phyloP scores from a whole-genome alignment of 2,113 vertebrate species.

The Stigmatopora argus region DNA sequence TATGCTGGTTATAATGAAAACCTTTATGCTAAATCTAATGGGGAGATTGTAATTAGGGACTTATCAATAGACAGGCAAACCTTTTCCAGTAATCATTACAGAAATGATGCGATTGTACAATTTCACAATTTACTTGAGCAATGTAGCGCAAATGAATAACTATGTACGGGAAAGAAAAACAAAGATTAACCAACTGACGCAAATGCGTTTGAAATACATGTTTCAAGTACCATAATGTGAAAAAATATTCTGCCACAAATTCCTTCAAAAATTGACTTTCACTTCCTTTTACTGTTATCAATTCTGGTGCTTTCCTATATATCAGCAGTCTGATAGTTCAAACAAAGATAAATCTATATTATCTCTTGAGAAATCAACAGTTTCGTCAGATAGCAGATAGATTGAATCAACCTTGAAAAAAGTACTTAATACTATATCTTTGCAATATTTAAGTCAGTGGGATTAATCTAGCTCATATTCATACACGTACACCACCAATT shows the following conservation, averaged over 20 bases:
- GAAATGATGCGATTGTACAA: background rate
- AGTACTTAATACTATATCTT: background rate
- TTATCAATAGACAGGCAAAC: slow-evolving; percentile 19
- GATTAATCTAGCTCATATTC: background rate
- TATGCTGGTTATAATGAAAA: background rate
- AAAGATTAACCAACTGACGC: slow-evolving; percentile 20
- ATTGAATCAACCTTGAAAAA: background rate
- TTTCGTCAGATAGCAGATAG: slow-evolving; percentile 7
- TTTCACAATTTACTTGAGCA: background rate
- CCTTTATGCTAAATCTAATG: background rate
- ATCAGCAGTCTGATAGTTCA: background rate
- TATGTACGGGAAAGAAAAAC: background rate
- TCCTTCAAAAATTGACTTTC: no score
- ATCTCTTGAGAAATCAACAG: slow-evolving; percentile 17
- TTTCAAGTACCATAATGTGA: background rate
- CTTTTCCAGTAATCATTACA: background rate
- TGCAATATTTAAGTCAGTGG: no score
- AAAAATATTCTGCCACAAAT: background rate
- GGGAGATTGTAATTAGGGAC: background rate
- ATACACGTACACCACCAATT: background rate
- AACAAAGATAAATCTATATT: slow-evolving; percentile 2
- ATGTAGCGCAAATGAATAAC: slow-evolving; percentile 20
- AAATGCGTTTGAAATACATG: background rate
- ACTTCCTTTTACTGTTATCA: background rate
- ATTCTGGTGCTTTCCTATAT: background rate